Evolutionary conservation across 2,113 vertebrate species (phyloP).

Genomic region (Larimichthys crocea): DNA sequence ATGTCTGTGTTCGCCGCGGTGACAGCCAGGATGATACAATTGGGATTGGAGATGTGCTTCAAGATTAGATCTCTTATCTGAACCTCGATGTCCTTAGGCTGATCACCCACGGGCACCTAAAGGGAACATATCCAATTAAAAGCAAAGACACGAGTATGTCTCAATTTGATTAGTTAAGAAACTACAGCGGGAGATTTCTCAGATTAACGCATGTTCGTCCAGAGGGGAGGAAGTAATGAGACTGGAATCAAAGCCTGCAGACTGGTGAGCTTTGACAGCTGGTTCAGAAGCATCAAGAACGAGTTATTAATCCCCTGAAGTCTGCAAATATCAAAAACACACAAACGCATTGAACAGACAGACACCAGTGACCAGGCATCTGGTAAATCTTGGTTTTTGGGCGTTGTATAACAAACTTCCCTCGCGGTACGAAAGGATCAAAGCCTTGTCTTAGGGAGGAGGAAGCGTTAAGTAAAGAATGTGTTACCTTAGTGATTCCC

Average conservation of each 20-base stretch:
- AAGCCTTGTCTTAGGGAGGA: conserved; percentile 11
- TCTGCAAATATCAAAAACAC: conserved; percentile 8
- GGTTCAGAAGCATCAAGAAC: background rate
- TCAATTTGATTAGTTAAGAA: conserved; percentile 22
- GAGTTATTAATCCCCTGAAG: background rate
- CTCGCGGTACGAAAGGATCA: conserved; percentile 20
- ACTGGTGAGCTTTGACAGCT: conserved; percentile 3
- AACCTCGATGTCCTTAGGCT: conserved; percentile 97
- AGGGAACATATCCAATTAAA: conserved; percentile 37
- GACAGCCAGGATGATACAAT: conserved; percentile 97
- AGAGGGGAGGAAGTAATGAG: conserved; percentile 49
- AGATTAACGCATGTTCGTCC: conserved; percentile 37
- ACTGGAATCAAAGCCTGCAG: conserved; percentile 42
- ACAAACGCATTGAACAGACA: background rate
- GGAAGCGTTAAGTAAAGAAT: background rate
- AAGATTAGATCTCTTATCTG: conserved; percentile 96
- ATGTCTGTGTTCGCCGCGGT: conserved; percentile 99
- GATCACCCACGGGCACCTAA: conserved; percentile 97
- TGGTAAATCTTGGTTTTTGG: background rate
- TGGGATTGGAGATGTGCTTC: conserved; percentile 97
- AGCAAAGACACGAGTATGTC: background rate
- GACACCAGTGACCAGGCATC: background rate
- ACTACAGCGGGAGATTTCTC: conserved; percentile 12
- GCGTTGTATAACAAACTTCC: background rate
- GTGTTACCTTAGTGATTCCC: conserved; percentile 96